Evolutionary conservation across 2,797 vertebrate species (phyloP), one percentile per base, ranked within the genome.

Genomic region (Rhabdophis nuchalis): DNA sequence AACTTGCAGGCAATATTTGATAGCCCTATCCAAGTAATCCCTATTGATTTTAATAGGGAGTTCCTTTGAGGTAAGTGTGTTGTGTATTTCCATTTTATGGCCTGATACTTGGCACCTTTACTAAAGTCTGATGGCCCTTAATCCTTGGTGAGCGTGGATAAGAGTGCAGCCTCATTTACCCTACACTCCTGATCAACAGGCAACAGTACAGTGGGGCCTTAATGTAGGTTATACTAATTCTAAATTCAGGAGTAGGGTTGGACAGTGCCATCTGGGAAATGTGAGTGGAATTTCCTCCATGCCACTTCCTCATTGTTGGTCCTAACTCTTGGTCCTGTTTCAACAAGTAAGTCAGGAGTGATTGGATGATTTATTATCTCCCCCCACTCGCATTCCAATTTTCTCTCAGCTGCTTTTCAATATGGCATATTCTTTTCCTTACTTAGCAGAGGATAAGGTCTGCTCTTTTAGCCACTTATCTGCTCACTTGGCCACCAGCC

Each of bases 381-480:
- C 23, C 16, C 20, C 5, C 6, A 0, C n/a, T n/a, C n/a, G n/a
- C n/a, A 20, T 36, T 64, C 23, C 54, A 53, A 11, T 64, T 36
- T 8, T 64, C 20, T 60, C 68, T 87, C 85, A 90, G 36, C 54
- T 88, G 92, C 85, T 93, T 88, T 90, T 90, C 91, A 27, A 3
- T 58, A 56, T 85, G 27, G 64, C 85, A 88, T 89, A 68, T 56
- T 36, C 68, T 88, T 8, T 85, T 85, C 88, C 86, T 77, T 91
- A 89, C 88, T 91, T 91, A 77, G 54, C 85, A 56, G 82, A 89
- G 56, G 88, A 89, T 85, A 90, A 72, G 10, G 85, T 90, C 88
- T 88, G 72, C 89, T 88, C 56, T 88, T 93, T 91, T 88, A 90
- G 93, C 68, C 85, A 85, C 89, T 92, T 90, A 90, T 68, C 91